Base-by-base conservation (phyloP, 2,113 vertebrate genomes). In the Stictonetta naevosa region DNA sequence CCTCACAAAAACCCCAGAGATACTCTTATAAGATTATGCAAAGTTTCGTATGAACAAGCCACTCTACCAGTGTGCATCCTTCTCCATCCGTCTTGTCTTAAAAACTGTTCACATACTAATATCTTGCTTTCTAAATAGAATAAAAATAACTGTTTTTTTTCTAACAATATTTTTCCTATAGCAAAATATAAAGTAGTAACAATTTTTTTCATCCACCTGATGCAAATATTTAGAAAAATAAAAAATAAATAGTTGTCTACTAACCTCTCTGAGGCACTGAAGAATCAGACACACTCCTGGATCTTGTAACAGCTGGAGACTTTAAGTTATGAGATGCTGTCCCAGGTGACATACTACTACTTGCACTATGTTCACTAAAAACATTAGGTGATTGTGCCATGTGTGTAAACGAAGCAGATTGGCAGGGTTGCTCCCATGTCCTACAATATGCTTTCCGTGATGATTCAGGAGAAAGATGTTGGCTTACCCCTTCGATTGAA, bases 401-500 rank as follows among this genome's bases (percentile, higher is more conserved):
- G 83, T 99, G 98, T 69, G 98, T 98, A 8, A 98, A 98, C 15
- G 98, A 98, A 42, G 98, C 87, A 36, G 98, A 98, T 26, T 98
- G 98, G 97, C 98, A 83, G 78, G 99, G 98, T 97, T 99, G 98
- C 53, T 99, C 99, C 99, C 99, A 99, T 0, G 99, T 99, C 93
- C 99, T 98, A 89, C 99, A 99, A 96, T 99, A 99, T 2, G 99
- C 99, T 95, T 99, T 99, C 17, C 98, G 98, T 33, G 98, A 99
- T 11, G 99, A 99, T 94, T 99, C 99, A 0, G 99, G 99, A 87
- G 99, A 99, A 90, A 99, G 98, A 68, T 99, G 99, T 83, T 99
- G 99, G 93, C 97, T 98, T 29, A 99, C 96, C 34, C 98, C 99
- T 96, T 99, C 99, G 15, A 98, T 98, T 0, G 99, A 99, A 95